phyloP scores from a whole-genome alignment of 2,113 vertebrate genomes.

The Phyllostomus discolor region DNA sequence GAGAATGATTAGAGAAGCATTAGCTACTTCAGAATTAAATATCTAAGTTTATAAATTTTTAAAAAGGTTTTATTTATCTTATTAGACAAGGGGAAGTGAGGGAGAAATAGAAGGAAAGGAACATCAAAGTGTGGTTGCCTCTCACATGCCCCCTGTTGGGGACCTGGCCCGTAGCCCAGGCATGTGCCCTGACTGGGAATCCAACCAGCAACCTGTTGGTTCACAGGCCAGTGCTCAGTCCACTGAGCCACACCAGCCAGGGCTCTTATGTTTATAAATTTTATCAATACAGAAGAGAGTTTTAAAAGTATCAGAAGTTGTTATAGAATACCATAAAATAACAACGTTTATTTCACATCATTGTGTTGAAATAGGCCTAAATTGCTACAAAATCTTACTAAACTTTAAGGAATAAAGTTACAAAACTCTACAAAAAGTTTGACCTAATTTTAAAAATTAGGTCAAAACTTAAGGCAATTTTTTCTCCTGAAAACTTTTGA shows the following conservation, averaged over 20 bases:
- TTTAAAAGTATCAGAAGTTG: neutral
- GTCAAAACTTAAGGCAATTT: neutral
- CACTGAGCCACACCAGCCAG: too few relatives aligned
- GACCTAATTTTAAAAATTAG: neutral
- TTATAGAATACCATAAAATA: neutral
- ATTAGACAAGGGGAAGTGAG: too few relatives aligned
- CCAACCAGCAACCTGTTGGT: too few relatives aligned
- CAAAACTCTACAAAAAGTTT: neutral
- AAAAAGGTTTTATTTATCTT: too few relatives aligned
- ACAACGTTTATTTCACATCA: neutral
- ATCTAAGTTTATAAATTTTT: neutral
- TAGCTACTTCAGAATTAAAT: neutral
- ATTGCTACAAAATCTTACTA: neutral
- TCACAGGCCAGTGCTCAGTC: too few relatives aligned
- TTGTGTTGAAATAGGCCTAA: neutral
- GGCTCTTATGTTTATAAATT: neutral
- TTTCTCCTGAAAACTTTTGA: neutral
- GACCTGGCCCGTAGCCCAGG: too few relatives aligned
- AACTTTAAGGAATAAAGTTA: neutral
- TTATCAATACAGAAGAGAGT: neutral
- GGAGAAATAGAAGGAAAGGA: too few relatives aligned
- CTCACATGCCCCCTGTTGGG: too few relatives aligned
- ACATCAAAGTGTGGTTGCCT: too few relatives aligned
- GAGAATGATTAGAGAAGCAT: neutral
- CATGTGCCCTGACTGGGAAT: too few relatives aligned